Evolutionary conservation across 2,113 vertebrate species (phyloP).

Genomic region (Callionymus lyra): DNA sequence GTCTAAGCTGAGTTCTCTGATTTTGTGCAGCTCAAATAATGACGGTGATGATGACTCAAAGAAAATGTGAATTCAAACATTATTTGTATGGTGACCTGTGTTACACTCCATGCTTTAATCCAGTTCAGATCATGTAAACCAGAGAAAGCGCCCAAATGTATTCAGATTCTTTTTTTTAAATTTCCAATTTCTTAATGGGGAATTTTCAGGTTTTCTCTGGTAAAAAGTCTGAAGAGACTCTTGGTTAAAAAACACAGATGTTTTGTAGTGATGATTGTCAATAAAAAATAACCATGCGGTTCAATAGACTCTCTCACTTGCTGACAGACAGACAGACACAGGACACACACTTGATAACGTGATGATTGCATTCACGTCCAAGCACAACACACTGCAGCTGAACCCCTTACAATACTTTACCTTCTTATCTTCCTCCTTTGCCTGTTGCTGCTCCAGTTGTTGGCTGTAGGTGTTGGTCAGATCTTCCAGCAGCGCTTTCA

Average conservation of each 20-base stretch:
- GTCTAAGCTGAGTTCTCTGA: too few species aligned
- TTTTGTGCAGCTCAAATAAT: too few species aligned
- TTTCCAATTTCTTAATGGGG: too few species aligned
- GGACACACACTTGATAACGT: constrained; percentile 17
- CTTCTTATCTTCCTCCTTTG: constrained; percentile 88
- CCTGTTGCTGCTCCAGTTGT: constrained; percentile 83
- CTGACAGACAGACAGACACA: constrained; percentile 10
- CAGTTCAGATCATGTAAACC: constrained; percentile 41
- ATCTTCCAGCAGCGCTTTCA: constrained; percentile 71
- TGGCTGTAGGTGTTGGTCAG: constrained; percentile 81
- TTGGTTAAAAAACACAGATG: too few species aligned
- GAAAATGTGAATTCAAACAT: constrained; percentile 32
- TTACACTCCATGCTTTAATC: constrained; percentile 58
- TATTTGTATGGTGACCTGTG: constrained; percentile 28
- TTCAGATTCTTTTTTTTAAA: too few species aligned
- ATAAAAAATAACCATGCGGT: constrained; percentile 60
- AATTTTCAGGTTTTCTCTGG: constrained; percentile 6
- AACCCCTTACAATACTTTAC: constrained; percentile 55
- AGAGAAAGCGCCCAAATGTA: constrained; percentile 2
- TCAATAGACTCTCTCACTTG: constrained; percentile 21
- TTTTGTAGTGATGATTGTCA: constrained; percentile 41
- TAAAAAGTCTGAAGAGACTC: constrained; percentile 45
- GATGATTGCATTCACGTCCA: too few species aligned
- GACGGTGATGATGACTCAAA: constrained; percentile 19
- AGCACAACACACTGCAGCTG: not conserved